Evolutionary conservation across 2,113 vertebrate species (phyloP), one percentile per base, ranked within the genome.

Genomic region (Neotragus pygmaeus): DNA sequence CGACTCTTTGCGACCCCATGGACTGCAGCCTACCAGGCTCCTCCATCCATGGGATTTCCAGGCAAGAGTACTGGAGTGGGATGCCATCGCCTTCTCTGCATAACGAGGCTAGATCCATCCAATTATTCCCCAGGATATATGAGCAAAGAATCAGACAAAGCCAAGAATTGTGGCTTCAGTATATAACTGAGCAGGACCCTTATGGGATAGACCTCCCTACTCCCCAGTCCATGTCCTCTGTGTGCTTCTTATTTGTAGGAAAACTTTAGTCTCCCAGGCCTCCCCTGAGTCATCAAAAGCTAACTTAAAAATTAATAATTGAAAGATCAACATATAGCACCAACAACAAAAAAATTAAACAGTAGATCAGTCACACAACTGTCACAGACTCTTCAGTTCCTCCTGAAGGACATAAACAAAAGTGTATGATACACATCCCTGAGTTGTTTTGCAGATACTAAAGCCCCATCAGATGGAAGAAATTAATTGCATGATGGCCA

Each of bases 1-100:
- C 0, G 4, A 58, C 23, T 58, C 57, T 2, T 58, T 0, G 57
- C 10, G 0, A 58, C 57, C 57, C 57, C 10, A 27, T 27, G 25
- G 25, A 58, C 10, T 58, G 57, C 10, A 58, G 57, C 8, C 25
- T 27, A 0, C 57, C 57, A 58, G 25, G 1, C 57, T 58, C 10
- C 4, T 58, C 25, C 10, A 12, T 58, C 25, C 57, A 12, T 58
- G 57, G 25, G 57, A 58, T 58, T 58, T 12, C 25, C 57, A 58
- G 57, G 10, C 57, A 58, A 58, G 57, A 58, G 57, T 27, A 58
- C 25, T 27, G 25, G 57, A 5, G 57, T 58, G 57, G 57, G 57
- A 10, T 58, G 25, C 25, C 57, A 58, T 27, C 0, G 57, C 57
- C 25, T 58, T 58, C 57, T 58, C 57, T 0, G 0, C 57, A 27